Percentiles rank a stretch among this genome's conserved stretches.
Conservation (phyloP, 2,888 invertebrate species). For the Oscheius onirici region DNA sequence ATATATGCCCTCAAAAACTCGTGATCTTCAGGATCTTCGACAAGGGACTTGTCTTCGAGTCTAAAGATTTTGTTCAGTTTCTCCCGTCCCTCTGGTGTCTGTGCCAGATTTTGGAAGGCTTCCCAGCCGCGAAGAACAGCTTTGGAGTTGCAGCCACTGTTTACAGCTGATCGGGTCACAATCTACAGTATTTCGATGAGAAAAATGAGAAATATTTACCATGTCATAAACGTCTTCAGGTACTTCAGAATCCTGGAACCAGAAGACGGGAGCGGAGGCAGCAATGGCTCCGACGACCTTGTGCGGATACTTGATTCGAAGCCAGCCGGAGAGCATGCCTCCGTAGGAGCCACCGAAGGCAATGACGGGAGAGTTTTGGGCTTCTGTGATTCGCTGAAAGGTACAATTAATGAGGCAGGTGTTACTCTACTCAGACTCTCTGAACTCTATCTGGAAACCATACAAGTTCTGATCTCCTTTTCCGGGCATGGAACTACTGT, state of each 20-base stretch:
- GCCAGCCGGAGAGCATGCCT: constrained; percentile 94
- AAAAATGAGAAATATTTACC: constrained; percentile 7
- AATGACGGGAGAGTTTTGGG: constrained; percentile 80
- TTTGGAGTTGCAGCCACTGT: constrained; percentile 74
- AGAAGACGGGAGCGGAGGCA: constrained; percentile 84
- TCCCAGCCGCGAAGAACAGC: constrained; percentile 85
- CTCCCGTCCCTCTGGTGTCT: constrained; percentile 78
- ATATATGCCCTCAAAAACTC: constrained; percentile 40
- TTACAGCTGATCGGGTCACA: constrained; percentile 82
- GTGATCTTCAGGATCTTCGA: constrained; percentile 66
- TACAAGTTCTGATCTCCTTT: too few relatives aligned
- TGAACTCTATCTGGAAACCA: too few relatives aligned
- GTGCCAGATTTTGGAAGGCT: constrained; percentile 76
- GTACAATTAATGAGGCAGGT: not conserved
- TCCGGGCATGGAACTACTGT: too few relatives aligned
- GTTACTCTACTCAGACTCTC: too few relatives aligned
- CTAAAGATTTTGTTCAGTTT: constrained; percentile 82
- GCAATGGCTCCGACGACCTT: constrained; percentile 88
- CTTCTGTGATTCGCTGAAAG: constrained; percentile 14
- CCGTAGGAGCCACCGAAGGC: constrained; percentile 90
- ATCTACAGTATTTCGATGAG: constrained; percentile 74
- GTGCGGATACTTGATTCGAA: constrained; percentile 93
- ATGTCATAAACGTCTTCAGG: constrained; percentile 54
- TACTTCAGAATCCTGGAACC: constrained; percentile 62
- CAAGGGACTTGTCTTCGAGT: constrained; percentile 76